Base-by-base conservation (phyloP, 2,888 invertebrate species). In the Aradus depressus region DNA sequence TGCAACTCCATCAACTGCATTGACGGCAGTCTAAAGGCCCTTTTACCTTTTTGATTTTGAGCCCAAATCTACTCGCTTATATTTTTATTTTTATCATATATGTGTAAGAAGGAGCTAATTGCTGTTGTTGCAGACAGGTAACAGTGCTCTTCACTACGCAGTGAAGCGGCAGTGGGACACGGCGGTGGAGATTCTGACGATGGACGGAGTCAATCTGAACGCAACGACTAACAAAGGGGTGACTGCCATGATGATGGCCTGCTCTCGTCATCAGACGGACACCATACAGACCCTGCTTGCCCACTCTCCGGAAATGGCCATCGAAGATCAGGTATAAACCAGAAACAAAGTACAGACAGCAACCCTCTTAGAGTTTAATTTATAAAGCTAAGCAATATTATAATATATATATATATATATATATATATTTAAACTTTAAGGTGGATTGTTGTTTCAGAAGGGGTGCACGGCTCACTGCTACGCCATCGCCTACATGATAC, bases 201-300 rank as follows among this genome's bases (percentile, higher is more conserved):
- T 43, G 1, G 26, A 53, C 21, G 38, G 48, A 12, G 51, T 58
- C 4, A 48, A 58, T 32, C 44, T 60, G 8, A 58, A 62, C 47
- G 49, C 54, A 16, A 50, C 37, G 5, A 60, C 59, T 14, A 58
- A 61, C 2, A 66, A 65, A 54, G 67, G 67, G 2, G 65, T 69
- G 4, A 68, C 69, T 3, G 65, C 68, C 1, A 58, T 69, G 31
- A 70, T 68, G 67, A 59, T 68, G 51, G 68, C 69, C 2, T 65
- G 68, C 44, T 67, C 65, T 39, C 59, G 65, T 10, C 66, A 66
- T 51, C 65, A 67, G 56, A 52, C 59, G 16, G 16, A 16, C 14
- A 63, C 67, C 23, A 65, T 67, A 3, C 58, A 60, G 12, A 56
- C 60, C 4, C 55, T 70, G 4, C 52, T 69, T 14, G 53, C 58